A percentile compares a stretch with the other conserved stretches of the same genome.
Evolutionary conservation across 2,888 invertebrate genomes (phyloP).

Genomic region (Coelopa pilipes): DNA sequence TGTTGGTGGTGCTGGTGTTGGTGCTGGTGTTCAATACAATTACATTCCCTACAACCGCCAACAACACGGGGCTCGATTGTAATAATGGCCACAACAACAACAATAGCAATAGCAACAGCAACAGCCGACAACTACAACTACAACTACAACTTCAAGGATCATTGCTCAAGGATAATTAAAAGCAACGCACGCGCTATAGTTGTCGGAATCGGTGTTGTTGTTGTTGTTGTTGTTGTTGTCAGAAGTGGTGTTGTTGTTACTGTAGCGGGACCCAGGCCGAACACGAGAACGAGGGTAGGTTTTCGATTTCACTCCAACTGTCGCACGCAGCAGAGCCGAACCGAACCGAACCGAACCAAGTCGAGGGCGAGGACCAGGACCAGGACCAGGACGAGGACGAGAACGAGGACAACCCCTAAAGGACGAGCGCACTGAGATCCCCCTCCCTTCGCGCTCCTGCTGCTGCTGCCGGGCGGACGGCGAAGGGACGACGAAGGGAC

Average conservation of each 20-base stretch:
- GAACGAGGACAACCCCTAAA: conserved; percentile 13
- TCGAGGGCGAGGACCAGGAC: too few relatives aligned
- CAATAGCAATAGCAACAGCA: neutral
- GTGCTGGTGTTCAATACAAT: too few relatives aligned
- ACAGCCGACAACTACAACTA: conserved; percentile 2
- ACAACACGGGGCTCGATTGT: too few relatives aligned
- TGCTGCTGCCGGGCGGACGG: too few relatives aligned
- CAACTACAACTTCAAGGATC: conserved; percentile 24
- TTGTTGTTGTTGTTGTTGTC: too few relatives aligned
- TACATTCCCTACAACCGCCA: too few relatives aligned
- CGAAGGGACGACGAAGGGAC: too few relatives aligned
- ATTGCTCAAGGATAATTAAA: conserved; percentile 26
- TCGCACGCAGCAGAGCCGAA: neutral
- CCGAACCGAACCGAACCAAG: too few relatives aligned
- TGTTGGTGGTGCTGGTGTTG: too few relatives aligned
- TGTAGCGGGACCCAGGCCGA: too few relatives aligned
- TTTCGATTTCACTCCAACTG: neutral
- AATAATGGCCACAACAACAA: neutral
- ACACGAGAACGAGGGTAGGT: neutral
- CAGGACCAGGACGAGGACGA: too few relatives aligned
- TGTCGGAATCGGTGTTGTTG: neutral
- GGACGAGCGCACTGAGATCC: neutral
- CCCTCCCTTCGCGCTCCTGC: neutral
- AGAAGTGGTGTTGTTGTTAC: neutral
- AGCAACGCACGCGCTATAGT: conserved; percentile 19